Conservation (phyloP, 1,140 invertebrate species). For the Adelges cooleyi region DNA sequence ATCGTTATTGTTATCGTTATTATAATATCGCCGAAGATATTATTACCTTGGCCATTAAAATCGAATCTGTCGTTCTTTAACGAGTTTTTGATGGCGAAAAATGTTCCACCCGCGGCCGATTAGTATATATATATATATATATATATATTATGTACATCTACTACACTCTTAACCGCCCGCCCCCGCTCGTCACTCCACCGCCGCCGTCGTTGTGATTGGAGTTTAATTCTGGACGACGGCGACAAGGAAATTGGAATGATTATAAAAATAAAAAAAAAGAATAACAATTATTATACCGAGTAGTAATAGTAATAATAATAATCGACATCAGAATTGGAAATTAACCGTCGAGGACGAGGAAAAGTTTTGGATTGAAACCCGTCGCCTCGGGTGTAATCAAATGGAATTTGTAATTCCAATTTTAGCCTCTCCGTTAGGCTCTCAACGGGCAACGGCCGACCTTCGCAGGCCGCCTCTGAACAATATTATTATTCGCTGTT, state of each 20-base stretch:
- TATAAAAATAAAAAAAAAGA: slow-evolving; percentile 15
- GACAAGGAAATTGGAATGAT: slow-evolving; percentile 18
- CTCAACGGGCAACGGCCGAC: too few relatives aligned
- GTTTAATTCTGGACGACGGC: slow-evolving; percentile 14
- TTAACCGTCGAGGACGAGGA: slow-evolving; percentile 6
- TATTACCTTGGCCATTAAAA: slow-evolving; percentile 29
- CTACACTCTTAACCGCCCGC: neutral
- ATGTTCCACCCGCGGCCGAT: slow-evolving; percentile 27
- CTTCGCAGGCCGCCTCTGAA: too few relatives aligned
- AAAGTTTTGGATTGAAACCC: slow-evolving; percentile 21
- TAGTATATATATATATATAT: too few relatives aligned
- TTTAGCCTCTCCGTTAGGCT: slow-evolving; percentile 18
- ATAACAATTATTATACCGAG: neutral
- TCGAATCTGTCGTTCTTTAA: slow-evolving; percentile 29
- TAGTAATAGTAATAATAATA: slow-evolving; percentile 8
- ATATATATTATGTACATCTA: neutral
- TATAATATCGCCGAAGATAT: slow-evolving; percentile 29
- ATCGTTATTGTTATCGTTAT: slow-evolving; percentile 29
- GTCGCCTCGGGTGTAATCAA: slow-evolving; percentile 25
- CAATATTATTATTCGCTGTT: too few relatives aligned
- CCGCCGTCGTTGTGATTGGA: neutral
- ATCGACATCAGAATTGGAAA: slow-evolving; percentile 28
- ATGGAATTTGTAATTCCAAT: slow-evolving; percentile 28
- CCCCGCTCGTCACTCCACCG: neutral
- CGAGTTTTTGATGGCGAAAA: slow-evolving; percentile 29